phyloP scores from a whole-genome alignment of 2,888 invertebrate genomes.

The Nomada flava region DNA sequence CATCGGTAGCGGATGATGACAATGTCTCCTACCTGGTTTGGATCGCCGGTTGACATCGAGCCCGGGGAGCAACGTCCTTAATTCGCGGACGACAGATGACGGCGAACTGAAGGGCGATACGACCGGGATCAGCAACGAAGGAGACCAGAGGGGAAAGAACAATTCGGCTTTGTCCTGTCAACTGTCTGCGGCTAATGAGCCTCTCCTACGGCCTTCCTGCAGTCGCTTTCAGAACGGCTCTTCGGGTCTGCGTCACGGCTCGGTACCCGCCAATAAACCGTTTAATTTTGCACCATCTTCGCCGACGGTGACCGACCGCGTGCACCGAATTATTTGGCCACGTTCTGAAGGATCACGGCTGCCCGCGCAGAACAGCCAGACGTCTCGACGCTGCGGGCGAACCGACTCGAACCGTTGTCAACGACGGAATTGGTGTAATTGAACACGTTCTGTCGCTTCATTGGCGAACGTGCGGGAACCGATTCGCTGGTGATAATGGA shows the following conservation, averaged over 20 bases:
- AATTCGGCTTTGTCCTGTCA: slow-evolving; percentile 75
- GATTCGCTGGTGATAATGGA: background rate
- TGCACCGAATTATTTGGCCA: background rate
- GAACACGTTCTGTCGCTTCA: slow-evolving; percentile 4
- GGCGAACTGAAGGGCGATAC: slow-evolving; percentile 32
- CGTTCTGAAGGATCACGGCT: background rate
- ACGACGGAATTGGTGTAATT: slow-evolving; percentile 10
- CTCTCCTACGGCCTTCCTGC: slow-evolving; percentile 58
- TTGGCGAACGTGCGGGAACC: background rate
- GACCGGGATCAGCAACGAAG: slow-evolving; percentile 3
- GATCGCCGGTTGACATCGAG: slow-evolving; percentile 57
- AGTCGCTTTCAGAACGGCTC: slow-evolving; percentile 39
- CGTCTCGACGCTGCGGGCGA: background rate
- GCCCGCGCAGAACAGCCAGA: background rate
- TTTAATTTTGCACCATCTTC: slow-evolving; percentile 56
- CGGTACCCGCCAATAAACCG: slow-evolving; percentile 69
- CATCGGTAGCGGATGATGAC: slow-evolving; percentile 64
- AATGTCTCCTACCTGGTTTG: slow-evolving; percentile 59
- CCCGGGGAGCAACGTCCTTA: slow-evolving; percentile 41
- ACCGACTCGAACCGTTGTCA: background rate
- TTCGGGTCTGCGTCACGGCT: slow-evolving; percentile 53
- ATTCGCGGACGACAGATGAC: slow-evolving; percentile 61
- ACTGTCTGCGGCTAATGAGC: slow-evolving; percentile 71
- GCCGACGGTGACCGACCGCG: background rate
- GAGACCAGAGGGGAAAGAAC: slow-evolving; percentile 28